Base-by-base conservation (phyloP, 2,888 invertebrate genomes). In the Ptychoptera albimana region DNA sequence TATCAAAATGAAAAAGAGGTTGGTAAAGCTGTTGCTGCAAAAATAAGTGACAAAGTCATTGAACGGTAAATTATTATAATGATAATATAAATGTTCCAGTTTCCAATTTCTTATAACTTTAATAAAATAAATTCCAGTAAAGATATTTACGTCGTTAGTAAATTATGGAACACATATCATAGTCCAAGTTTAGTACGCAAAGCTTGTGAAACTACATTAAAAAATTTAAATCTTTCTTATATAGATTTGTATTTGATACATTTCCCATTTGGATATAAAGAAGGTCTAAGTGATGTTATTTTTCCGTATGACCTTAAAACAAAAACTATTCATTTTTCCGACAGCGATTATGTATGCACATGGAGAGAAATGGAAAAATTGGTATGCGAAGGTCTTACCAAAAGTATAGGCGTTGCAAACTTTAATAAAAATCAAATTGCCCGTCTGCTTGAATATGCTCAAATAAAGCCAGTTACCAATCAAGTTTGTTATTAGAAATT, bases 221-320 rank as follows among this genome's bases (percentile, higher is more conserved):
- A 64, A 0, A 68, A 74, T 45, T 68, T 88, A 48, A 75, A 75
- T 0, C 58, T 87, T 7, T 72, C 76, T 0, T 87, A 87, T 57
- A 66, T 89, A 43, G 88, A 89, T 56, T 67, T 87, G 0, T 87
- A 79, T 54, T 64, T 88, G 10, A 79, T 89, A 49, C 88, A 89
- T 56, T 86, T 82, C 71, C 89, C 88, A 0, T 73, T 83, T 58
- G 82, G 77, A 0, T 82, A 77, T 52, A 68, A 23, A 23, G 23
- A 23, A 23, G 80, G 66, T 5, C 3, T 23, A 5, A 3, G 4
- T 0, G 73, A 64, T 0, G 70, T 69, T 0, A 23, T 23, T 23
- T 74, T 77, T 60, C 84, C 84, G 0, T 60, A 57, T 1, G 71
- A 75, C 52, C 73, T 67, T 0, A 57, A 71, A 14, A 82, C 75